Evolutionary conservation across 23 tunicate species (phyloP), one percentile per base, ranked within the genome.

Genomic region (Oikopleura albicans): DNA sequence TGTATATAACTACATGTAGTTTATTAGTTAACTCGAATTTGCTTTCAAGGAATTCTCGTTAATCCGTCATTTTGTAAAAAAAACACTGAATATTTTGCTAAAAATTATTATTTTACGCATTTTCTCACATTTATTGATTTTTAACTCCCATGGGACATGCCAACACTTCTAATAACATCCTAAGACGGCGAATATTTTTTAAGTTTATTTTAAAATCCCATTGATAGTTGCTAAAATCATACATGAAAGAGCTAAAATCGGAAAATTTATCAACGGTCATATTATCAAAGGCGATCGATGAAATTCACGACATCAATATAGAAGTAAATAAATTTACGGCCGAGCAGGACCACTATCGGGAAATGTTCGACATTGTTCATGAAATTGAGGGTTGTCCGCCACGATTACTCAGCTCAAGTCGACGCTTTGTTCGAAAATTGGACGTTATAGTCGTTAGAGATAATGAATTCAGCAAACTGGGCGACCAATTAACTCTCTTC

Each of bases 291-390:
- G 79, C 79, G 37, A 71, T 71, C 79, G 79, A 71, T 12, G 34
- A 16, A 16, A 29, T 71, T 12, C 79, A 71, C 79, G 35, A 71
- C 2, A 71, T 71, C 33, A 71, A 16, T 2, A 16, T 16, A 71
- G 79, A 71, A 71, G 79, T 71, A 16, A 29, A 71, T 29, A 29
- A 71, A 71, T 71, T 71, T 29, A 71, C 79, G 31, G 79, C 79
- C 2, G 79, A 12, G 27, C 79, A 71, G 31, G 35, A 71, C 79
- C 2, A 16, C 79, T 71, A 71, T 29, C 79, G 79, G 79, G 37
- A 16, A 71, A 71, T 71, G 79, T 71, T 71, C 79, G 79, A 16
- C 4, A 71, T 71, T 37, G 79, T 29, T 22, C 27, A 71, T 37
- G 79, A 71, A 4, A 71, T 71, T 29, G 79, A 71, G 31, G 35